Base-by-base conservation (phyloP, 2,113 vertebrate species). In the Paracyprichromis sp. region DNA sequence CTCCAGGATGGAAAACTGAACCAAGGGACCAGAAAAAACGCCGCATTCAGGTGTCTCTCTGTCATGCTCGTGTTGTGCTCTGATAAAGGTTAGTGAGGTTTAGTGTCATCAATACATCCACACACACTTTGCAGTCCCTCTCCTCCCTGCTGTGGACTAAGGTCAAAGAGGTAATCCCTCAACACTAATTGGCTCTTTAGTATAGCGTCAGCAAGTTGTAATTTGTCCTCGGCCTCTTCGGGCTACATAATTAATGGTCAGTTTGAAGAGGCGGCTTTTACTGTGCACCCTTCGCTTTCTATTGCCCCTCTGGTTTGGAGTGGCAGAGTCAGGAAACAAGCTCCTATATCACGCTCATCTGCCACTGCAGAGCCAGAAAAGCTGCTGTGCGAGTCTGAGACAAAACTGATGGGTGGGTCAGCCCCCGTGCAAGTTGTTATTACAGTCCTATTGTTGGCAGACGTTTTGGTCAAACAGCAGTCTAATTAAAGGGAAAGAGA, bases 261-360 rank as follows among this genome's bases (percentile, higher is more conserved):
- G 61, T 88, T 88, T 90, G 85, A 92, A 82, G 82, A 84, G 90
- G 80, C 82, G 76, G 82, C 82, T 83, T 90, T 57, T 82, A 88
- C 45, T 61, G 21, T 69, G 47, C 21, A 5, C 83, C 36, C 17
- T 81, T 86, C 21, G 9, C 47, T 91, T 84, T 83, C 85, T 45
- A 52, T 73, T 34, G 43, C 29, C 59, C 80, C 54, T 79, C 34
- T 54, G 45, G 63, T 53, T 90, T 86, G 31, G 80, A 86, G 45
- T 50, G 26, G 81, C 17, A 61, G 76, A 93, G 93, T 88, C 84
- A 26, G 84, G 83, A 90, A 86, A 90, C 88, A 17, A 66, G 86
- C 86, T 92, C 81, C 88, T 92, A 89, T 92, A 89, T 95, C 90
- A 61, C 17, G 29, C 50, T 92, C 88, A 90, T 95, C 86, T 90